phyloP scores from a whole-genome alignment of 2,797 vertebrate species.

The Diglossa cyanea region DNA sequence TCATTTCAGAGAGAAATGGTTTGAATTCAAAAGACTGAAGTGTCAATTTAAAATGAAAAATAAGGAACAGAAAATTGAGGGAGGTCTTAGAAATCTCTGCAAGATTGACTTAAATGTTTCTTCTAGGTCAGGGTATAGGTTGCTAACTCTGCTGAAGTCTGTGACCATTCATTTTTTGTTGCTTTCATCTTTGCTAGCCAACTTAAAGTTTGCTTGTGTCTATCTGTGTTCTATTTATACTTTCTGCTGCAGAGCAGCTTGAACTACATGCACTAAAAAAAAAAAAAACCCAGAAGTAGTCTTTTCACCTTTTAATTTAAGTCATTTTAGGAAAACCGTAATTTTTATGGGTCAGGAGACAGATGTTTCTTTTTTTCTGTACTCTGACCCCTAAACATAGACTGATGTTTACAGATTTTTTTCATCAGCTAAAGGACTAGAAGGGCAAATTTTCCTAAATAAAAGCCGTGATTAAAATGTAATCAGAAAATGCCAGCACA shows the following conservation, averaged over 20 bases:
- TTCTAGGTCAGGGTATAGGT: neutral
- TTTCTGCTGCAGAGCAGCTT: neutral
- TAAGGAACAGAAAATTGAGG: neutral
- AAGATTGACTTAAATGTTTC: neutral
- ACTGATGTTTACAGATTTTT: neutral
- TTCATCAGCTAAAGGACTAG: neutral
- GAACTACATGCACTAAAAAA: neutral
- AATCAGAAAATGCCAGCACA: neutral
- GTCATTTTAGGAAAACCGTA: neutral
- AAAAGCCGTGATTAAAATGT: neutral
- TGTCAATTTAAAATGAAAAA: neutral
- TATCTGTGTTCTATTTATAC: neutral
- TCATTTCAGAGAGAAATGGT: neutral
- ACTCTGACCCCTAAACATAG: neutral
- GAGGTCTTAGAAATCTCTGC: neutral
- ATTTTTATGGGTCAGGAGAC: neutral
- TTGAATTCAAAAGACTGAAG: neutral
- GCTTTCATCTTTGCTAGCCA: neutral
- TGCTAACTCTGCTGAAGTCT: neutral
- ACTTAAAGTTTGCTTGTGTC: neutral
- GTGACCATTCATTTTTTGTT: neutral
- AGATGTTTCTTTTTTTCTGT: neutral
- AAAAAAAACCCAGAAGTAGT: neutral
- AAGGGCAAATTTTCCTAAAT: neutral
- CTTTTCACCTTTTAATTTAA: neutral